Evolutionary conservation across 2,888 invertebrate species (phyloP), one percentile per base, ranked within the genome.

Genomic region (Brenthis hecate): DNA sequence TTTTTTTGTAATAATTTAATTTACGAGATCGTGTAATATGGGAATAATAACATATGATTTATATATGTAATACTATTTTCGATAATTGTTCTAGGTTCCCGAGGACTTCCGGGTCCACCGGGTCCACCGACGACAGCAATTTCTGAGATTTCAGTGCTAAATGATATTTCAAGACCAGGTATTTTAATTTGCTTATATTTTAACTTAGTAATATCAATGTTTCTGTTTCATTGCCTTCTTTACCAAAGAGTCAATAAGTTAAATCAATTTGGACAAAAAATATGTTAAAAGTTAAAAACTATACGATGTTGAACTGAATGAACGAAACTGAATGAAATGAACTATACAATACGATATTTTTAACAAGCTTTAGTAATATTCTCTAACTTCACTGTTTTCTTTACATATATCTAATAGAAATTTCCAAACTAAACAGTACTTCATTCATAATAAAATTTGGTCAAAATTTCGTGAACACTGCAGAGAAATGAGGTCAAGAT

Each of bases 41-140:
- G 19, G 56, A 56, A 58, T 32, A 61, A 47, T 66, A 23, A 47
- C 13, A 43, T 66, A 23, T 54, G 55, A 36, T 65, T 68, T 50
- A 57, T 53, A 58, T 19, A 13, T 48, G 4, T 43, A 43, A 11
- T 43, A 43, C 36, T 43, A 43, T 43, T 43, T 8, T 11, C 8
- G 16, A 13, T 32, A 36, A 56, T 76, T 71, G 56, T 69, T 71
- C 56, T 65, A 91, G 91, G 91, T 75, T 79, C 78, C 48, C 81
- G 86, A 55, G 92, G 92, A 56, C 78, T 84, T 2, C 91, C 90
- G 1, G 92, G 92, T 0, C 86, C 80, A 1, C 91, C 92, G 1
- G 89, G 88, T 3, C 80, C 84, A 6, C 76, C 86, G 5, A 69
- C 75, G 23, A 68, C 83, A 2, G 75, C 76, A 1, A 57, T 82